Evolutionary conservation across 2,888 invertebrate species (phyloP), one percentile per base, ranked within the genome.

Genomic region (Chorisops tibialis): DNA sequence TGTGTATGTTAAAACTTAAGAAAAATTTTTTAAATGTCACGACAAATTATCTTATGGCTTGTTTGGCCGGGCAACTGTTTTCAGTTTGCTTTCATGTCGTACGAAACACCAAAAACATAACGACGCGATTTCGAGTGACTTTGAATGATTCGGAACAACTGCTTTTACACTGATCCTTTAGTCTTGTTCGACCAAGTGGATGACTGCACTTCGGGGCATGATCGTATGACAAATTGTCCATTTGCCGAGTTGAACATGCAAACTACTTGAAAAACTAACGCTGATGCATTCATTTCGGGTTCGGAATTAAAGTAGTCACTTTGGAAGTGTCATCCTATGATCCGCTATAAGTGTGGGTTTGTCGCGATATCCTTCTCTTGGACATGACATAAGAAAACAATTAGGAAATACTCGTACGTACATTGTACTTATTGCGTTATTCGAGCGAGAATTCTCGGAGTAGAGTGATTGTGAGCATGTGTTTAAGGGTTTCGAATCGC

Each of bases 71-170:
- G 30, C 30, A 9, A 30, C 30, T 30, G 30, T 30, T 30, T 30
- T 30, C 30, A 30, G 30, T 30, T 30, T 30, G 9, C 30, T 30
- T 30, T 30, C 30, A 30, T 30, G 30, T 30, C 30, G 30, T 30
- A 30, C 3, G 7, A 5, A 30, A 30, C 30, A 30, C 30, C 1
- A 30, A 30, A 30, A 5, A 30, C 30, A 30, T 30, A n/a, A 30
- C 30, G 30, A 7, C 9, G 30, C 30, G 30, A 30, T 30, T 30
- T 30, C 30, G 30, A 30, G 30, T 30, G 56, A 56, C 56, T 56
- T 56, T 56, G 56, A 56, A 56, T 43, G 56, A 56, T 56, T 56
- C 43, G 43, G 43, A 56, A 56, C 56, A 56, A 56, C 56, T 56
- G 56, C 45, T 56, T 56, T 14, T 43, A 18, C 45, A 56, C 12